Evolutionary conservation across 2,797 vertebrate genomes (phyloP).

Genomic region (Sebastes ruberrimus): DNA sequence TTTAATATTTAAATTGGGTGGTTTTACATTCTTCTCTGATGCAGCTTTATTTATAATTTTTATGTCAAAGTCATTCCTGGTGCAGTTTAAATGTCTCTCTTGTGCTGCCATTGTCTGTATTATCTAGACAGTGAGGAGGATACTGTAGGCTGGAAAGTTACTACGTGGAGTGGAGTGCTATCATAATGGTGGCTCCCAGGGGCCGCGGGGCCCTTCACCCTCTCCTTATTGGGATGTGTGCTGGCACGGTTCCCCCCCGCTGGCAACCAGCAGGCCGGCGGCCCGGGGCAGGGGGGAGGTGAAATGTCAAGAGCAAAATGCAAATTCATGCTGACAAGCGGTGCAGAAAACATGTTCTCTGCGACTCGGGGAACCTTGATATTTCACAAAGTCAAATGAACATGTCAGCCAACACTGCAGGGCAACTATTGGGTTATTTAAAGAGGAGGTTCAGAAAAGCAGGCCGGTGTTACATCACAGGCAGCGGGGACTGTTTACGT

Average conservation of each 20-base stretch:
- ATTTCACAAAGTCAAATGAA: constrained; percentile 86
- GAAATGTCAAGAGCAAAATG: constrained; percentile 78
- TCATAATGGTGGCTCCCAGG: constrained; percentile 35
- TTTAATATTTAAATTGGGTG: neutral
- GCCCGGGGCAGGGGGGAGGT: constrained; percentile 51
- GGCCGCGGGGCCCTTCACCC: constrained; percentile 60
- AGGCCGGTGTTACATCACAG: constrained; percentile 67
- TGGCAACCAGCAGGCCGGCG: constrained; percentile 47
- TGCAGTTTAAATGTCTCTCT: neutral
- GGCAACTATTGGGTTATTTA: constrained; percentile 77
- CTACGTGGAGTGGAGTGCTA: neutral
- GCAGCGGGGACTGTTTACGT: constrained; percentile 49
- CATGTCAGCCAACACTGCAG: constrained; percentile 70
- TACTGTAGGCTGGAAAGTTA: constrained; percentile 1
- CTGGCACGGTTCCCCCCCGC: constrained; percentile 53
- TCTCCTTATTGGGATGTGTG: constrained; percentile 55
- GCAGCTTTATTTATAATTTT: neutral
- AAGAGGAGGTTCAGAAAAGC: constrained; percentile 64
- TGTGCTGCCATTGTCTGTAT: neutral
- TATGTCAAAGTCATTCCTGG: too few species aligned
- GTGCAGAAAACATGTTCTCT: constrained; percentile 80
- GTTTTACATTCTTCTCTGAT: neutral
- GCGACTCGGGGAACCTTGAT: constrained; percentile 81
- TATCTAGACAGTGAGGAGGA: neutral
- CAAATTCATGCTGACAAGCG: constrained; percentile 80